phyloP scores from a whole-genome alignment of 1,140 invertebrate species.

The Lepidurus arcticus region DNA sequence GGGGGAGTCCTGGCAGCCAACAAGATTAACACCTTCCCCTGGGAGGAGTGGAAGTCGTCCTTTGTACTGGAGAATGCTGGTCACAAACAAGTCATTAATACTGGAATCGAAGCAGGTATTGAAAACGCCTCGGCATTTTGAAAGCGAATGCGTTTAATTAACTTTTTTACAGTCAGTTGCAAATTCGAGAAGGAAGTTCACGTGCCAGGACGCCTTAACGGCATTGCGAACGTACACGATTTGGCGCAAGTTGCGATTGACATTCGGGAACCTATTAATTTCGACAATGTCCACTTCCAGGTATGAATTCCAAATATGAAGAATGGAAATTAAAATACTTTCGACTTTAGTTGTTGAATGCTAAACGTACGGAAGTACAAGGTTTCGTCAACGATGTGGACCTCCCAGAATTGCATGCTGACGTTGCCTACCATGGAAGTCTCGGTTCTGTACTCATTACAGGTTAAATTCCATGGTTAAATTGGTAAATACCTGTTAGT shows the following conservation, averaged over 20 bases:
- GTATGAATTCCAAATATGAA: background rate
- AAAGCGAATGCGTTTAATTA: too few species aligned
- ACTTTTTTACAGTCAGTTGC: background rate
- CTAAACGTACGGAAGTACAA: background rate
- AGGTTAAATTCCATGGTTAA: background rate
- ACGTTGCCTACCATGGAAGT: background rate
- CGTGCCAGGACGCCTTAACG: background rate
- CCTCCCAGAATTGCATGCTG: background rate
- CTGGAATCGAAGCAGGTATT: background rate
- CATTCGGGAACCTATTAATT: background rate
- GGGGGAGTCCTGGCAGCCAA: background rate
- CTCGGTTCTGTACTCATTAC: background rate
- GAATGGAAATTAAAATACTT: background rate
- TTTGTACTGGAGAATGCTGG: background rate
- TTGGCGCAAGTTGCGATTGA: background rate
- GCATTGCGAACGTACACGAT: background rate
- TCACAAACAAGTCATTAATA: background rate
- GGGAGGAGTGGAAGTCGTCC: background rate
- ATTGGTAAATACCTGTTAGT: background rate
- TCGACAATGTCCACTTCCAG: background rate
- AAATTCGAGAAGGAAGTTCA: background rate
- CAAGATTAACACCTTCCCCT: background rate
- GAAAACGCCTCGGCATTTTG: background rate
- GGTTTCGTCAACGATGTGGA: constrained; percentile 3
- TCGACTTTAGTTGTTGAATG: background rate